Evolutionary conservation across 2,888 invertebrate genomes (phyloP).

Genomic region (Ctenicera cuprea): DNA sequence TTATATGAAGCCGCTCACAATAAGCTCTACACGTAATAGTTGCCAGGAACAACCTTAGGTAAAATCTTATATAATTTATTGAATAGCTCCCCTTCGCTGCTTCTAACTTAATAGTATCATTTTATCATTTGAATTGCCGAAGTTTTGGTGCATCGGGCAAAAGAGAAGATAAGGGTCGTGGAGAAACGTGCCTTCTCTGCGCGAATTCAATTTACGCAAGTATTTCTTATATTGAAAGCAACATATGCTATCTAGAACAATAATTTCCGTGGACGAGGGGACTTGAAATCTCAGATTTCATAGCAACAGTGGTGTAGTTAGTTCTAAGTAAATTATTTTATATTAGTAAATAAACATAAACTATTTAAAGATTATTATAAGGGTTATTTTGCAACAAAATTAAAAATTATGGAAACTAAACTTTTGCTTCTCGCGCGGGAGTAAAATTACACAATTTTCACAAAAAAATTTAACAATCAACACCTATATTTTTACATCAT

Average conservation of each 20-base stretch:
- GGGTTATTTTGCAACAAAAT: too few species aligned
- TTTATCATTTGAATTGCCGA: conserved; percentile 72
- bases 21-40: conserved; percentile 32
- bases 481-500: too few species aligned
- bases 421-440: too few species aligned
- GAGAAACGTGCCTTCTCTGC: conserved; percentile 35
- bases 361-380: too few species aligned
- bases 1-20: conserved; percentile 20
- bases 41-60: conserved; percentile 64
- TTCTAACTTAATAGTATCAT: conserved; percentile 70
- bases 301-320: too few species aligned
- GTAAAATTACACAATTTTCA: too few species aligned
- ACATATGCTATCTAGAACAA: conserved; percentile 4
- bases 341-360: too few species aligned
- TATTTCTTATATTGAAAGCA: conserved; percentile 32
- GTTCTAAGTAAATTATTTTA: too few species aligned
- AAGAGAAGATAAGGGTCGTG: conserved; percentile 51
- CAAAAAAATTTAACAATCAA: too few species aligned
- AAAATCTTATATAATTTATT: conserved; percentile 71
- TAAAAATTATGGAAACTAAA: too few species aligned
- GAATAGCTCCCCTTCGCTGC: conserved; percentile 64
- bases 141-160: conserved; percentile 62
- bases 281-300: too few species aligned
- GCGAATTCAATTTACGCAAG: conserved; percentile 18
- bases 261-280: too few species aligned